Percentiles rank a stretch among this genome's conserved stretches.
These are phyloP conservation scores for Cyphotilapia sp. DNA, from an alignment of 2,113 vertebrate genomes.

Conservation along the genomic window DNA sequence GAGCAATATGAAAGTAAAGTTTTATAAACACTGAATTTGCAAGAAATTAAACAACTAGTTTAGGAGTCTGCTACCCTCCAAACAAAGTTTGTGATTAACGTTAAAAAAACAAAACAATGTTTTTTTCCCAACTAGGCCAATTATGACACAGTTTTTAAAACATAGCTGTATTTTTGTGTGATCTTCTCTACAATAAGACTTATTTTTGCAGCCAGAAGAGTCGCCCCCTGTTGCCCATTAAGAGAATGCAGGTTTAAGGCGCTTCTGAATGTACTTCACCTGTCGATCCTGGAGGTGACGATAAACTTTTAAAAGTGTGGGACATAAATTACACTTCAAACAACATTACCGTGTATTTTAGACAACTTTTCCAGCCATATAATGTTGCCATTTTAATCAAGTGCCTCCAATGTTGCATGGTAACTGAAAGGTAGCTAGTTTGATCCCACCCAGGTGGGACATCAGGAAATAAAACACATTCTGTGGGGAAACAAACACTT, in stretches of 20 bases:
- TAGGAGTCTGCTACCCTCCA: background rate
- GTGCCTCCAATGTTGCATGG: background rate
- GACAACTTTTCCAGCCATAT: background rate
- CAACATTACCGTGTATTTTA: background rate
- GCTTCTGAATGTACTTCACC: background rate
- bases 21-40: background rate
- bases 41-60: background rate
- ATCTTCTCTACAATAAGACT: background rate
- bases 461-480: background rate
- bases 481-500: background rate
- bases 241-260: background rate
- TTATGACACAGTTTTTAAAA: background rate
- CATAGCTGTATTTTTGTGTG: background rate
- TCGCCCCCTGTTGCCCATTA: background rate
- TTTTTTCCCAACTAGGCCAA: background rate
- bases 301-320: background rate
- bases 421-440: background rate
- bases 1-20: background rate
- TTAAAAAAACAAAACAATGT: fast-evolving
- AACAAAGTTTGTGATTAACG: background rate
- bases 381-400: background rate
- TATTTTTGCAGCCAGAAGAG: background rate
- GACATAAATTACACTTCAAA: background rate
- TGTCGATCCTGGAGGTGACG: background rate
- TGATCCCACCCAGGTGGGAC: background rate